phyloP scores from a whole-genome alignment of 2,797 vertebrate genomes.

The Arctocebus calabarensis region DNA sequence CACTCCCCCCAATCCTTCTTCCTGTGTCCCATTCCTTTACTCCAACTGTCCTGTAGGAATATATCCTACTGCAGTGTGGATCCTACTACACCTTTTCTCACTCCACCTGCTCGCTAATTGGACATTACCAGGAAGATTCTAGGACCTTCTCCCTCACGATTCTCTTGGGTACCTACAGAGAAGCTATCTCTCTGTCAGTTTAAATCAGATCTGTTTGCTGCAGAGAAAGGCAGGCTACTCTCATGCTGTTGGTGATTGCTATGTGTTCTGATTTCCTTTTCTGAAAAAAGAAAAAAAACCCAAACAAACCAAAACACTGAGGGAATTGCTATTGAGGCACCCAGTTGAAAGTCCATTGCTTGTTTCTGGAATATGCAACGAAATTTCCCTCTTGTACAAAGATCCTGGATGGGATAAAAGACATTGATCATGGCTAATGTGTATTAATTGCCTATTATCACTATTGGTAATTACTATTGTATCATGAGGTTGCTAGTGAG shows the following conservation, averaged over 20 bases:
- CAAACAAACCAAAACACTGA: neutral
- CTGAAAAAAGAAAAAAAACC: neutral
- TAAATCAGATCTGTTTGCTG: neutral
- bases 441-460: conserved; percentile 1
- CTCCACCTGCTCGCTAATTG: neutral
- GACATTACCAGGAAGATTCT: neutral
- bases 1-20: neutral
- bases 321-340: neutral
- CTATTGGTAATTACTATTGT: neutral
- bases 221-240: neutral
- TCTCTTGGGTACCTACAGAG: neutral
- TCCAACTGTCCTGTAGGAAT: conserved; percentile 36
- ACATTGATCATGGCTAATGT: neutral
- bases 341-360: neutral
- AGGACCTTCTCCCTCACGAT: neutral
- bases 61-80: neutral
- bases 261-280: neutral
- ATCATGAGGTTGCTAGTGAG: neutral
- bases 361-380: neutral
- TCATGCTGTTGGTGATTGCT: neutral
- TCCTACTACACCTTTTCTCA: neutral
- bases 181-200: neutral
- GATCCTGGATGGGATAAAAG: neutral
- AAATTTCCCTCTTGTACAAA: neutral
- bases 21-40: conserved; percentile 62